phyloP scores from a whole-genome alignment of 2,797 vertebrate genomes.

The Vespertilio murinus region DNA sequence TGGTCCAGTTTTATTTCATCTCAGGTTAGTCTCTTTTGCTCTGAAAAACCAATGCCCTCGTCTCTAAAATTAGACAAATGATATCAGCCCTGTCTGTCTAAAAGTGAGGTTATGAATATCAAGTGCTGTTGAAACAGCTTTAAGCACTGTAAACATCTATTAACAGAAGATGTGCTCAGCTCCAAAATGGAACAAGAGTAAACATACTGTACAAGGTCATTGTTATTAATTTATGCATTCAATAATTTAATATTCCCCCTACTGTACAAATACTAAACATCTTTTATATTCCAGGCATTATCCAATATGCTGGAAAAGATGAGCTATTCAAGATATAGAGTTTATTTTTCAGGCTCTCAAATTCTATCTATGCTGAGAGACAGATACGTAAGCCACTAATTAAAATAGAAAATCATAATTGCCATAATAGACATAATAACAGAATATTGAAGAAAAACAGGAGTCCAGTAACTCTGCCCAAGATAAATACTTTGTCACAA shows the following conservation, averaged over 20 bases:
- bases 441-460: background rate
- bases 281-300: background rate
- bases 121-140: constrained; percentile 51
- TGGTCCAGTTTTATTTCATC: background rate
- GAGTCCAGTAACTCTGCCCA: background rate
- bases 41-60: constrained; percentile 4
- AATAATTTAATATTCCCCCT: background rate
- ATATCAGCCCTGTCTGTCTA: constrained; percentile 64
- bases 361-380: background rate
- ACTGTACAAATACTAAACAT: background rate
- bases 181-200: constrained; percentile 26
- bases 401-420: constrained; percentile 39
- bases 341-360: background rate
- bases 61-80: constrained; percentile 66
- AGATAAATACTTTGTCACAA: background rate
- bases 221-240: constrained; percentile 39
- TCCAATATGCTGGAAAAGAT: background rate
- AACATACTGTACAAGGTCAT: background rate
- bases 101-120: constrained; percentile 54
- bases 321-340: background rate
- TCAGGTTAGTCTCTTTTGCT: constrained; percentile 5
- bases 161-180: background rate
- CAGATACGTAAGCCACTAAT: background rate
- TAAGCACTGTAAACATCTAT: constrained; percentile 18
- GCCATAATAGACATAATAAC: background rate